These are phyloP conservation scores for Drosophila birchii DNA, from an alignment of 2,888 invertebrate genomes.

Conservation along the genomic window DNA sequence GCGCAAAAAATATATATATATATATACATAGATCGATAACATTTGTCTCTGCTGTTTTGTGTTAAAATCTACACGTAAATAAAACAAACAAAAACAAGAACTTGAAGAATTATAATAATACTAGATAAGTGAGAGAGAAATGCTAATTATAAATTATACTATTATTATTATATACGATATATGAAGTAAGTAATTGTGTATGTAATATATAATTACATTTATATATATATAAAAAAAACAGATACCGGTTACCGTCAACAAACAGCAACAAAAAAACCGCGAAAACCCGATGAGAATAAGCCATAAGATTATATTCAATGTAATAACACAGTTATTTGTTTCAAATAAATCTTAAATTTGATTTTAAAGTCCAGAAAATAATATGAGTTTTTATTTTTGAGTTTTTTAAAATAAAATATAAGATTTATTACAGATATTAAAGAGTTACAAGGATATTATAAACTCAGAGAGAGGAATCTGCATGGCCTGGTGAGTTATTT, in stretches of 20 bases:
- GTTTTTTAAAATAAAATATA: not conserved
- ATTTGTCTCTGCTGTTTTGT: constrained; percentile 50
- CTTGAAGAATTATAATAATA: constrained; percentile 38
- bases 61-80: constrained; percentile 38
- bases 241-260: constrained; percentile 57
- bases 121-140: constrained; percentile 50
- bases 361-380: constrained; percentile 69
- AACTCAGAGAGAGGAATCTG: no score
- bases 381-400: not conserved
- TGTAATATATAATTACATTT: constrained; percentile 79
- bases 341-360: constrained; percentile 84
- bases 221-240: constrained; percentile 51
- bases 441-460: no score
- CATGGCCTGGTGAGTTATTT: not conserved
- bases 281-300: constrained; percentile 39
- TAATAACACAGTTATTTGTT: constrained; percentile 85
- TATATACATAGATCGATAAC: constrained; percentile 33
- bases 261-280: constrained; percentile 61
- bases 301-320: constrained; percentile 76
- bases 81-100: constrained; percentile 25
- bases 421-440: not conserved
- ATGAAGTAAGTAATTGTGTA: constrained; percentile 75
- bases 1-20: constrained; percentile 38
- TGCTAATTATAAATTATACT: constrained; percentile 60
- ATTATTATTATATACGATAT: constrained; percentile 67